Evolutionary conservation across 2,113 vertebrate species (phyloP), one percentile per base, ranked within the genome.

Genomic region (Pogonocichla stellata): DNA sequence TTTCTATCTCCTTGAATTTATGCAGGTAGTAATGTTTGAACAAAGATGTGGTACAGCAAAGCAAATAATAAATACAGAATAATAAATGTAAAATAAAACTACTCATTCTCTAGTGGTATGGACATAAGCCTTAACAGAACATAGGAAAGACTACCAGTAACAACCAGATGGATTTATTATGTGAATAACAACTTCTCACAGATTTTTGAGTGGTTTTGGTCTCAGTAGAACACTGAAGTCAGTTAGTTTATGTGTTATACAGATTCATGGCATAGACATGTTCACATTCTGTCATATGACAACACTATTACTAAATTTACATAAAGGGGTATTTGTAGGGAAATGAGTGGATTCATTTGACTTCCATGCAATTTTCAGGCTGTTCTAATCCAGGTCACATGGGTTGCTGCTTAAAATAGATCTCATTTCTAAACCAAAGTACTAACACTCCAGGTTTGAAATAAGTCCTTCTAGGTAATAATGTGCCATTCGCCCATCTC

Each of bases 401-500:
- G n/a, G 19, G 20, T 33, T 89, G 57, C 25, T 89, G 36, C 61
- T 95, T 91, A 51, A 75, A 91, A 43, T 80, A n/a, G 6, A 2
- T 77, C 45, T 69, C 33, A 43, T 7, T 80, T 85, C 73, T 53
- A 64, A 80, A 95, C 81, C 19, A 42, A 80, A 83, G n/a, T 65
- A 64, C 36, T 75, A 86, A 33, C 92, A 88, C 48, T 96, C 40
- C 36, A 85, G 81, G 77, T 77, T 69, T 96, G 70, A 94, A 93
- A 61, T 82, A 60, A 53, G 26, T 67, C 83, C 26, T 86, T 66
- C 79, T 83, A 86, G 81, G 31, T 85, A 93, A 62, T 93, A 87
- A 65, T 51, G 50, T 94, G 72, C 24, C 86, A 70, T 79, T 85
- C 47, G 51, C 90, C 60, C 73, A 66, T 88, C 38, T 28, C 22